Evolutionary conservation across 1,140 invertebrate species (phyloP).

Genomic region (Phocides pigmalion): DNA sequence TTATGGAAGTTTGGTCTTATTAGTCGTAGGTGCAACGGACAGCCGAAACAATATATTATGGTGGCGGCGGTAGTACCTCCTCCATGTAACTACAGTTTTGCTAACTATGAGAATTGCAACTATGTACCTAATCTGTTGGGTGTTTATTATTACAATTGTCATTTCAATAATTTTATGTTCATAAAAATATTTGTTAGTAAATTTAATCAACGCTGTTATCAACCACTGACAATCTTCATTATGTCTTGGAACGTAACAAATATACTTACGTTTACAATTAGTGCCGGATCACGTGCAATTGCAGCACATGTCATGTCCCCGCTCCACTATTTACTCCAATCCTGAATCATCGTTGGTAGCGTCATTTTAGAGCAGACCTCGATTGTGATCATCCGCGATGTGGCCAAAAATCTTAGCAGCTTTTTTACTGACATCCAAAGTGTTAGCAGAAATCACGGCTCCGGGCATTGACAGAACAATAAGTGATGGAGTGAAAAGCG

Average conservation of each 20-base stretch:
- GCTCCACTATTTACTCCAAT: constrained; percentile 35
- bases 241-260: constrained; percentile 40
- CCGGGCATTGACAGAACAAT: constrained; percentile 53
- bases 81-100: too few relatives aligned
- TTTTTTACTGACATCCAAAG: constrained; percentile 18
- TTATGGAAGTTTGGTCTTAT: too few relatives aligned
- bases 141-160: too few relatives aligned
- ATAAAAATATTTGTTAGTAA: neutral
- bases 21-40: too few relatives aligned
- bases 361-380: constrained; percentile 18
- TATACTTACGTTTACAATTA: constrained; percentile 42
- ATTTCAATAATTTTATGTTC: too few relatives aligned
- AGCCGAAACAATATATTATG: too few relatives aligned
- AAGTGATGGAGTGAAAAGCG: constrained; percentile 56
- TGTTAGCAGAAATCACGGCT: constrained; percentile 41
- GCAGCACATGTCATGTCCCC: constrained; percentile 25
- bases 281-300: constrained; percentile 36
- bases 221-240: constrained; percentile 44
- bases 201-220: constrained; percentile 34
- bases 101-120: too few relatives aligned
- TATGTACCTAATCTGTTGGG: too few relatives aligned
- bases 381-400: constrained; percentile 45
- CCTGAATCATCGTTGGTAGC: constrained; percentile 13
- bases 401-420: constrained; percentile 38
- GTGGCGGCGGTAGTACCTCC: too few relatives aligned